Base-by-base conservation (phyloP, 1,140 invertebrate species). In the Camponotus vicinus region DNA sequence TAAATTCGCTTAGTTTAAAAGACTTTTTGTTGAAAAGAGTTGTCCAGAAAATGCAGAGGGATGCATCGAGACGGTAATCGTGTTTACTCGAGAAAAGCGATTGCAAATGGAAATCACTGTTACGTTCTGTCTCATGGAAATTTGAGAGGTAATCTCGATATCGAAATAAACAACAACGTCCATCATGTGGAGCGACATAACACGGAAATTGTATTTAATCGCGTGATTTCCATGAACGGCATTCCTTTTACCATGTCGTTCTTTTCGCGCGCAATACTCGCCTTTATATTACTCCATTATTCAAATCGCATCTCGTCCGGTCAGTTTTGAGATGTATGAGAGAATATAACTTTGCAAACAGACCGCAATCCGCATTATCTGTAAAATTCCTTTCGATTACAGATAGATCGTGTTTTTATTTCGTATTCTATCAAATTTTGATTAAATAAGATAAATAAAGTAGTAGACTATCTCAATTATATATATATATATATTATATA, bases 191-290 rank as follows among this genome's bases (percentile, higher is more conserved):
- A 80, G 79, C 87, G 91, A 78, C 89, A 86, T 86, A 85, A 93
- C 93, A 93, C 75, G 92, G 70, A 93, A 93, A 93, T 86, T 80
- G 91, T 93, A 93, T 93, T 91, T 93, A 93, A 93, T 93, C 92
- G 89, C 73, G 83, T 85, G 71, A 90, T 90, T 93, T 92, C 71
- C 87, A 79, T 77, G 42, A 71, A 42, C 85, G 21, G 37, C 83
- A 88, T 90, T 89, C 89, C 49, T 79, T 79, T 63, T 66, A 52
- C 59, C 55, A 40, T 45, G 32, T 55, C 69, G 49, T 49, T 32
- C 80, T 49, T 67, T 37, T 32, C 71, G 13, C 40, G 61, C 52
- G 13, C 7, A 15, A 52, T 32, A n/a, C 55, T 13, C 34, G 42
- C n/a, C 86, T 88, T 70, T 61, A 73, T 71, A 55, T n/a, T 52